Conservation (phyloP, 2,113 vertebrate species). For the Tylochromis polylepis region DNA sequence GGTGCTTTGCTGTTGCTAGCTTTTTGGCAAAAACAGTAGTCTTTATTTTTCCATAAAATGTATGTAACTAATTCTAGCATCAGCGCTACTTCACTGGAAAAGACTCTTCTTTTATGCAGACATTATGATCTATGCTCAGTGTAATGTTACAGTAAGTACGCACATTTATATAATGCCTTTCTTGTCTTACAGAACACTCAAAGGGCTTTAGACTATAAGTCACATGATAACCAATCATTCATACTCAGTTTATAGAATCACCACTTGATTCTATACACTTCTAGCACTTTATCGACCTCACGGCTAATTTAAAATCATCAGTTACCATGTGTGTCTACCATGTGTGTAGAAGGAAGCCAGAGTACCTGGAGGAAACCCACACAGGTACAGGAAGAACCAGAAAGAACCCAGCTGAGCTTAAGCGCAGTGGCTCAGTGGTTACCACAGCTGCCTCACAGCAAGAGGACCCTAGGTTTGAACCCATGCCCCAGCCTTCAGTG, state of each 20-base stretch:
- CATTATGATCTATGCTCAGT: background rate
- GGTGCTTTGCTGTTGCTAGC: background rate
- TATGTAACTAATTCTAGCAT: background rate
- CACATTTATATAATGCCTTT: background rate
- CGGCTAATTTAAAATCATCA: background rate
- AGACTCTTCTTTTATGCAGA: background rate
- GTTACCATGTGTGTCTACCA: too few species aligned
- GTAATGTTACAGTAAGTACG: background rate
- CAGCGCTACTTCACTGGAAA: background rate
- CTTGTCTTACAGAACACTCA: background rate
- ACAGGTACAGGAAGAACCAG: background rate
- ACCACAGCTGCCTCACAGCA: background rate
- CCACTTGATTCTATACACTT: background rate
- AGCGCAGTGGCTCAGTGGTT: background rate
- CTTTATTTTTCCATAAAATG: background rate
- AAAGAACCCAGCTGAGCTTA: accelerated
- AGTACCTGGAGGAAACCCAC: background rate
- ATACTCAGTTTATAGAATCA: background rate
- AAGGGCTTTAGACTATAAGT: background rate
- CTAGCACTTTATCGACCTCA: background rate
- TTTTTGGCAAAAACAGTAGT: accelerated
- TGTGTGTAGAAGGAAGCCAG: background rate
- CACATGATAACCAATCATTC: background rate
- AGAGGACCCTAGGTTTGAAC: background rate
- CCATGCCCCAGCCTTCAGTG: accelerated